Evolutionary conservation across 1,140 invertebrate species (phyloP).

Genomic region (Drosophila insularis): DNA sequence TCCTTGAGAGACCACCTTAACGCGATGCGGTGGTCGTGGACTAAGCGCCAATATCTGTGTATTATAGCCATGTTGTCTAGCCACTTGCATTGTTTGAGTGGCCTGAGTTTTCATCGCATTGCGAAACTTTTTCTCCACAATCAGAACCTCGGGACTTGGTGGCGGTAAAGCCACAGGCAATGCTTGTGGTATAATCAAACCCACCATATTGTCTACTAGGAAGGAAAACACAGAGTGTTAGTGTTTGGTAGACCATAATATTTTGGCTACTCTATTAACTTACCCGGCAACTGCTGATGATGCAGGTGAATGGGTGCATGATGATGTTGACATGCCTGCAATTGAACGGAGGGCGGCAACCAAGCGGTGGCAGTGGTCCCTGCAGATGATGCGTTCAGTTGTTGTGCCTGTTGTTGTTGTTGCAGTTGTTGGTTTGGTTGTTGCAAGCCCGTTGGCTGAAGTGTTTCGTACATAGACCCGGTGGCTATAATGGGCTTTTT

Average conservation of each 20-base stretch:
- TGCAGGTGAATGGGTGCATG: conserved; percentile 72
- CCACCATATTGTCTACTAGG: conserved; percentile 59
- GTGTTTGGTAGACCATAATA: neutral
- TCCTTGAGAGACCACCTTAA: conserved; percentile 94
- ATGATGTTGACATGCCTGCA: conserved; percentile 72
- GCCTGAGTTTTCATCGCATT: conserved; percentile 95
- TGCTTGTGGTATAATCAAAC: conserved; percentile 63
- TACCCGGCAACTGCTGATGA: conserved; percentile 56
- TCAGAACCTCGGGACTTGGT: conserved; percentile 72
- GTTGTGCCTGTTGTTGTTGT: conserved; percentile 28
- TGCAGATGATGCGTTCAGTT: conserved; percentile 55
- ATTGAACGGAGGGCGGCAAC: conserved; percentile 53
- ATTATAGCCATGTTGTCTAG: conserved; percentile 85
- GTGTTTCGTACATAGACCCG: conserved; percentile 70
- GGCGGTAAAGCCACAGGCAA: conserved; percentile 56
- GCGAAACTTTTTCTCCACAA: conserved; percentile 90
- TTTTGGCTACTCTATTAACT: neutral
- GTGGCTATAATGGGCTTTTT: conserved; percentile 83
- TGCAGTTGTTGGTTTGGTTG: conserved; percentile 35
- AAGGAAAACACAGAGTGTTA: too few species aligned
- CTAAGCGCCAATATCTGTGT: conserved; percentile 90
- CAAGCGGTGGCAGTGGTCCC: conserved; percentile 64
- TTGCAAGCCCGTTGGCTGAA: conserved; percentile 51
- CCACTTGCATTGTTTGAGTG: conserved; percentile 91
- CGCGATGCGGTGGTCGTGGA: conserved; percentile 88